Percentiles rank a stretch among this genome's conserved stretches.
These are phyloP conservation scores for Aphrocallistes beatrix DNA, from an alignment of 37 sponge, comb jelly and placozoan genomes.

Conservation along the genomic window DNA sequence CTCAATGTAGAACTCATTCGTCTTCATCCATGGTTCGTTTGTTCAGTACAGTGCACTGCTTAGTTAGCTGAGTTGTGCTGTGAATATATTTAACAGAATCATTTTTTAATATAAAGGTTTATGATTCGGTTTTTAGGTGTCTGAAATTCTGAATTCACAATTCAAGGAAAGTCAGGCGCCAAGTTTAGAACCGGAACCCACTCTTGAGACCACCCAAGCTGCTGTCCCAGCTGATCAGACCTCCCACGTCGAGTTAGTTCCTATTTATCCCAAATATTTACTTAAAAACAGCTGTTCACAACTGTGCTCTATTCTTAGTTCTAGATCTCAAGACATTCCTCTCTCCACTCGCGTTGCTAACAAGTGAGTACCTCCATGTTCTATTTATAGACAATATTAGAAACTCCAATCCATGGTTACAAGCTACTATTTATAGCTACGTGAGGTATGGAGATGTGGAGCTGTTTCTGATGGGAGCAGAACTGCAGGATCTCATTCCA, in stretches of 20 bases:
- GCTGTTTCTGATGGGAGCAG: slow-evolving; percentile 44
- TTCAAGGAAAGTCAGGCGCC: background rate
- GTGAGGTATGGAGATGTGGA: slow-evolving; percentile 47
- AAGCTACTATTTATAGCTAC: slow-evolving; percentile 5
- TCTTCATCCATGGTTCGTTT: too few relatives aligned
- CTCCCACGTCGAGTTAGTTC: background rate
- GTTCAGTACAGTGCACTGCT: too few relatives aligned
- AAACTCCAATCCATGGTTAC: too few relatives aligned
- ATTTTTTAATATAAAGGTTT: too few relatives aligned
- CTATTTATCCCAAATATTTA: background rate
- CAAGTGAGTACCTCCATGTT: background rate
- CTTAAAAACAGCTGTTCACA: background rate
- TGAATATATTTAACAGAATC: too few relatives aligned
- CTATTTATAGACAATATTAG: too few relatives aligned
- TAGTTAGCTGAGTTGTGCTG: too few relatives aligned
- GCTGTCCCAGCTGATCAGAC: background rate
- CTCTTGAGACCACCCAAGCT: background rate
- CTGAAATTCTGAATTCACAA: background rate
- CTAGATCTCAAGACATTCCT: background rate
- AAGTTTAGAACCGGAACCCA: background rate
- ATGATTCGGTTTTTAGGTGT: too few relatives aligned
- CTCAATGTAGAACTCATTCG: too few relatives aligned
- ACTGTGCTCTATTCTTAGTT: background rate
- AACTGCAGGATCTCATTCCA: slow-evolving; percentile 36
- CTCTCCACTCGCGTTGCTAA: background rate